Evolutionary conservation across 2,888 invertebrate genomes (phyloP).

Genomic region (Odontocolon sp.): DNA sequence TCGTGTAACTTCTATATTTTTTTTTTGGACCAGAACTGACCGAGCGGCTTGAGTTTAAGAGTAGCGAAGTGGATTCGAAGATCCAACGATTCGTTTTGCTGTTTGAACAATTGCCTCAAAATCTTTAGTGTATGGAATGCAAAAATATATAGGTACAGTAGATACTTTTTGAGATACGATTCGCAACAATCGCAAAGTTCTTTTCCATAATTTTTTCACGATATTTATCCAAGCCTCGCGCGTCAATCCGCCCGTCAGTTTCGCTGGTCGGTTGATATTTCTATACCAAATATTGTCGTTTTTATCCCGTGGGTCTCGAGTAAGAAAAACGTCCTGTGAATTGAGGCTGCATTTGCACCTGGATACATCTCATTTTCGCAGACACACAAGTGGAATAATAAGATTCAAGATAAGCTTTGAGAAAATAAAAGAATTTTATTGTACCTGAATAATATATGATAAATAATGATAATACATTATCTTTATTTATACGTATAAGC

Average conservation of each 20-base stretch:
- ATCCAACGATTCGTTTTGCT: slow-evolving; percentile 1
- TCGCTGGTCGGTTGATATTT: slow-evolving; percentile 13
- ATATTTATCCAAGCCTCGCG: slow-evolving; percentile 8
- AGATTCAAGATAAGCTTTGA: not conserved
- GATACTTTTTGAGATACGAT: not conserved
- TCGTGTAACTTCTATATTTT: slow-evolving; percentile 21
- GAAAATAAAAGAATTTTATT: slow-evolving; percentile 1
- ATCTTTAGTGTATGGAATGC: not conserved
- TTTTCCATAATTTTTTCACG: not conserved
- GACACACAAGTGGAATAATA: not conserved
- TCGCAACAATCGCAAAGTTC: not conserved
- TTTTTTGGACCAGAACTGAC: not conserved
- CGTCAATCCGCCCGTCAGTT: slow-evolving; percentile 1
- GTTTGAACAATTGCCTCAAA: slow-evolving; percentile 39
- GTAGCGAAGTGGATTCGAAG: not conserved
- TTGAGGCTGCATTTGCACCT: slow-evolving; percentile 5
- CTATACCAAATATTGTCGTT: slow-evolving; percentile 17
- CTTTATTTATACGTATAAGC: too few relatives aligned
- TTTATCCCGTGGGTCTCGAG: not conserved
- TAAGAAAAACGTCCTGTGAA: not conserved
- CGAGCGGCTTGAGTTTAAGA: too few relatives aligned
- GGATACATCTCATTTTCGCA: not conserved
- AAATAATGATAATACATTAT: too few relatives aligned
- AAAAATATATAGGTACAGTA: slow-evolving; percentile 9
- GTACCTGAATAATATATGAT: not conserved